Base-by-base conservation (phyloP, 2,113 vertebrate species). In the Stigmatopora nigra region DNA sequence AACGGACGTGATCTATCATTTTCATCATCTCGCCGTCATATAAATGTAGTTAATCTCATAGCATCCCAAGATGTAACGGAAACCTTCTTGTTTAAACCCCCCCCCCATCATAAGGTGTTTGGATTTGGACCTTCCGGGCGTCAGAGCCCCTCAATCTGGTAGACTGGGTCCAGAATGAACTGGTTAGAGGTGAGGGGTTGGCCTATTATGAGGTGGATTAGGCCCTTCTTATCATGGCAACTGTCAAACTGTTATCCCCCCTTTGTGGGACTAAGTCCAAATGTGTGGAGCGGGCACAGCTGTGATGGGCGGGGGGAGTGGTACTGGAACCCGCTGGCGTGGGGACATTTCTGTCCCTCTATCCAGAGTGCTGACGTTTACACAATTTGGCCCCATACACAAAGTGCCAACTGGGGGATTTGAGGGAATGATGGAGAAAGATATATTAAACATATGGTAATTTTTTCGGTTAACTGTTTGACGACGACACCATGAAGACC, bases 251-350 rank as follows among this genome's bases (percentile, higher is more conserved):
- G 68, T 88, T 81, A 91, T 88, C 86, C 88, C 69, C 64, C 61
- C 89, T 83, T 90, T 91, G 89, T 90, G 78, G 72, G 61, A 68
- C 44, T 88, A 90, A 91, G 76, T 83, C 81, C 48, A 62, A 83
- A 71, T 84, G 72, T 77, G 76, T 82, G 69, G 72, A 67, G 67
- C 19, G 57, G 72, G 77, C 52, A 17, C 51, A 69, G 71, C 7
- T 67, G 70, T 69, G 80, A 73, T 53, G 69, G 68, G 7, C 66
- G 69, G 70, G 80, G 76, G 56, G 69, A 69, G 5, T 63, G 38
- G 35, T 63, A 25, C 79, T 81, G 77, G 80, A 89, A 89, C 83
- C 80, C 75, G 84, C 89, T 90, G 86, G 85, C 85, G 80, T 86
- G 84, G 72, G 79, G 76, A 86, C 69, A 84, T 90, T 91, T 89